Conservation (phyloP, 1,140 invertebrate species). For the Drosophila rhopaloa region DNA sequence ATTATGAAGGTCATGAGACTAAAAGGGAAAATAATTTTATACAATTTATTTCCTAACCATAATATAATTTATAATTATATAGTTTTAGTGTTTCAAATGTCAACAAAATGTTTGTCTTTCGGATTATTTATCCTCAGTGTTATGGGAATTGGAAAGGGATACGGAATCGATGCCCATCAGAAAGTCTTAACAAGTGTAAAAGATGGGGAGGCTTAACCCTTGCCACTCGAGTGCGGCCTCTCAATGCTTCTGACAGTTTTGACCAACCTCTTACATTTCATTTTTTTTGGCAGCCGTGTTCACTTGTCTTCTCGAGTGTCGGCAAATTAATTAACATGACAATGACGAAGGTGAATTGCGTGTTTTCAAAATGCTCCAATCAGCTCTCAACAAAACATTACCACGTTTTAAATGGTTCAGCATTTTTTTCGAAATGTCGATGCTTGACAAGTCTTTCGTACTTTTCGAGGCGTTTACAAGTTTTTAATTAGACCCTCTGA, state of each 20-base stretch:
- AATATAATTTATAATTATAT: too few relatives aligned
- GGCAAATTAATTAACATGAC: slow-evolving; percentile 82
- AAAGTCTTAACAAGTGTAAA: slow-evolving; percentile 72
- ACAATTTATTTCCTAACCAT: too few relatives aligned
- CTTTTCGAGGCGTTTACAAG: slow-evolving; percentile 56
- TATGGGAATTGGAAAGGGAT: slow-evolving; percentile 1
- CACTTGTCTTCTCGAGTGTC: slow-evolving; percentile 74
- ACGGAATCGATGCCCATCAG: slow-evolving; percentile 68
- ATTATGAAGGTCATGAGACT: too few relatives aligned
- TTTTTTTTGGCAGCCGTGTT: slow-evolving; percentile 37
- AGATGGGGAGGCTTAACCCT: slow-evolving; percentile 23
- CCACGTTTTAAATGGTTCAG: slow-evolving; percentile 25
- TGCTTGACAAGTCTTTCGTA: slow-evolving; percentile 29
- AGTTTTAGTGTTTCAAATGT: too few relatives aligned
- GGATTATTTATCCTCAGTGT: slow-evolving; percentile 1
- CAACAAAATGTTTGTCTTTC: too few relatives aligned
- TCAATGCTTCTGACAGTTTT: slow-evolving; percentile 70
- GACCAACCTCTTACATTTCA: slow-evolving; percentile 16
- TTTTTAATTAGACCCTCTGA: slow-evolving; percentile 76
- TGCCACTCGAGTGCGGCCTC: slow-evolving; percentile 38
- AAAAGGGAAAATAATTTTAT: too few relatives aligned
- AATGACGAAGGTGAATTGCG: slow-evolving; percentile 83
- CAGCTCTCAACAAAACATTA: slow-evolving; percentile 30
- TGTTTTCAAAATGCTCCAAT: slow-evolving; percentile 60
- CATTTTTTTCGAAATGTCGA: slow-evolving; percentile 22